phyloP scores from a whole-genome alignment of 2,797 vertebrate genomes.

The Mormyrus proboscirostris region DNA sequence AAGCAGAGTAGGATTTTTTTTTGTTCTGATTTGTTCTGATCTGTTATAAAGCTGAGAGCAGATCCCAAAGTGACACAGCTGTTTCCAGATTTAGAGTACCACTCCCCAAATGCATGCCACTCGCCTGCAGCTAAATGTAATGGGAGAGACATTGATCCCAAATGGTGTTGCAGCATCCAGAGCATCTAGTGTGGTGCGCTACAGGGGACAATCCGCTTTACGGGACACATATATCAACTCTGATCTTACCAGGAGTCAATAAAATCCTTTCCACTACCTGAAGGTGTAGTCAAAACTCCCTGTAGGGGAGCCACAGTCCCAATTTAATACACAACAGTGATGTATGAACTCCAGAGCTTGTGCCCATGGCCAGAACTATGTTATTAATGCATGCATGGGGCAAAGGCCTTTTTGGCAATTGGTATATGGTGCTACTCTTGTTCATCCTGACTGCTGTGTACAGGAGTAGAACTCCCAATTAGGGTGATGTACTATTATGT shows the following conservation, averaged over 20 bases:
- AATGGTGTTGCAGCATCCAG: neutral
- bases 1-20: neutral
- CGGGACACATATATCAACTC: neutral
- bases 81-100: neutral
- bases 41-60: neutral
- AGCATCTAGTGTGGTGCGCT: neutral
- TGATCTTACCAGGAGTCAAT: conserved; percentile 6
- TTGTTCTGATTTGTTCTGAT: neutral
- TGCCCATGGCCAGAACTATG: neutral
- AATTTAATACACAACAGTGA: conserved; percentile 11
- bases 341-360: neutral
- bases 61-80: neutral
- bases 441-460: neutral
- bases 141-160: neutral
- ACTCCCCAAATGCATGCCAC: neutral
- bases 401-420: neutral
- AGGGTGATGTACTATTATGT: neutral
- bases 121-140: neutral
- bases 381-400: conserved; percentile 2
- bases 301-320: neutral
- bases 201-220: neutral
- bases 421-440: neutral
- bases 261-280: conserved; percentile 9
- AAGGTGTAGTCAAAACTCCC: neutral
- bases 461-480: neutral